Evolutionary conservation across 1,140 invertebrate species (phyloP), one percentile per base, ranked within the genome.

Genomic region (Neodiprion fabricii): DNA sequence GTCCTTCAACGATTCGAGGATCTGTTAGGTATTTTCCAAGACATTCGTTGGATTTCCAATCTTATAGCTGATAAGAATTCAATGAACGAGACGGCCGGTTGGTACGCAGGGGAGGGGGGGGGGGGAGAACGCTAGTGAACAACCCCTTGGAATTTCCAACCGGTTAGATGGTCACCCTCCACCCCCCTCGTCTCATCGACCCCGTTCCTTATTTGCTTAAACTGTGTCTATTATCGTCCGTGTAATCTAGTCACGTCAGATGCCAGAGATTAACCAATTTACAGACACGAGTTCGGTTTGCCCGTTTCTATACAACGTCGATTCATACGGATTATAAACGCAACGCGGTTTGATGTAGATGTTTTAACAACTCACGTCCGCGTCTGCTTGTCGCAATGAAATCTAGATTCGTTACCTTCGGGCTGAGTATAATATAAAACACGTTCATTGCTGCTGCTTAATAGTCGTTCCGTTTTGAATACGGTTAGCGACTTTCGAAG

Each of bases 191-290:
- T 61, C n/a, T 61, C n/a, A 61, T 17, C 53, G 53, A 61, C 53
- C 11, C 9, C n/a, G 53, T 61, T 14, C 28, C 53, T 61, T 4
- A 61, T 61, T 61, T 14, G 11, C 53, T 17, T 61, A 61, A 61
- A 61, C 53, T 14, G 11, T 61, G 11, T 61, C n/a, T 61, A 61
- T 61, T 5, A 17, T 61, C 5, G 3, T 61, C 53, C n/a, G 53
- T 8, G n/a, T 61, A 61, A 61, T 61, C 53, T 61, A 61, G 53
- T 61, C 53, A 61, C n/a, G 53, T 61, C 53, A 61, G n/a, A 17
- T 3, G 11, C n/a, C 53, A 61, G 11, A 61, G 53, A 61, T 61
- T 61, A 61, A 61, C 53, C 53, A 61, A 61, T 61, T 61, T 61
- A 61, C 17, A 21, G 17, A 21, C 53, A 61, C 53, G 11, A 12